Evolutionary conservation across 2,797 vertebrate species (phyloP).

Genomic region (Mastacembelus armatus): DNA sequence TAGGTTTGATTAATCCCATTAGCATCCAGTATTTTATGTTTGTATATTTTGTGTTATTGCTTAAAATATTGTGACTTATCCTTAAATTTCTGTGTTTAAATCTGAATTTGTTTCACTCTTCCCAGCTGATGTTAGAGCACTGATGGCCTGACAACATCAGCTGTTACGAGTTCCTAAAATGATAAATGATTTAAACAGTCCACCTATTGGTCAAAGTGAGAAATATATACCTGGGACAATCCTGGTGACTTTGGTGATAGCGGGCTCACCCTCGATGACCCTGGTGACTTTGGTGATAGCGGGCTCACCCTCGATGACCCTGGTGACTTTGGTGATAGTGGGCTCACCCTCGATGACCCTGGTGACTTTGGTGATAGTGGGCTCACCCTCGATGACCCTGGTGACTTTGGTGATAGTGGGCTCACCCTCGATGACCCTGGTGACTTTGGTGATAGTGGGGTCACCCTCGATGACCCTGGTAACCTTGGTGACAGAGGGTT

Average conservation of each 20-base stretch:
- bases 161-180: not conserved
- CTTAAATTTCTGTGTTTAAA: conserved; percentile 5
- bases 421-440: not conserved
- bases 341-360: conserved; percentile 53
- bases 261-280: conserved; percentile 36
- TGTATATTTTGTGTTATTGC: too few species aligned
- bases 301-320: conserved; percentile 77
- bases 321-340: conserved; percentile 70
- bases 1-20: not conserved
- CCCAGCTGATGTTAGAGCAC: conserved; percentile 55
- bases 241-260: conserved; percentile 85
- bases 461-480: conserved; percentile 70
- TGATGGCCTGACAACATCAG: conserved; percentile 66
- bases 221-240: conserved; percentile 67
- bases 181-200: not conserved
- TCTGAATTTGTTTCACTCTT: conserved; percentile 38
- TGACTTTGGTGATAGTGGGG: not conserved
- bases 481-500: conserved; percentile 82
- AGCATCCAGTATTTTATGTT: not conserved
- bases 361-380: conserved; percentile 82
- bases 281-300: conserved; percentile 82
- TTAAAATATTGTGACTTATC: not conserved
- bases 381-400: conserved; percentile 75
- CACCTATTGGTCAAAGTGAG: not conserved
- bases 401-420: conserved; percentile 66